Conservation (phyloP, 2,888 invertebrate species). For the Temnothorax ravouxi region DNA sequence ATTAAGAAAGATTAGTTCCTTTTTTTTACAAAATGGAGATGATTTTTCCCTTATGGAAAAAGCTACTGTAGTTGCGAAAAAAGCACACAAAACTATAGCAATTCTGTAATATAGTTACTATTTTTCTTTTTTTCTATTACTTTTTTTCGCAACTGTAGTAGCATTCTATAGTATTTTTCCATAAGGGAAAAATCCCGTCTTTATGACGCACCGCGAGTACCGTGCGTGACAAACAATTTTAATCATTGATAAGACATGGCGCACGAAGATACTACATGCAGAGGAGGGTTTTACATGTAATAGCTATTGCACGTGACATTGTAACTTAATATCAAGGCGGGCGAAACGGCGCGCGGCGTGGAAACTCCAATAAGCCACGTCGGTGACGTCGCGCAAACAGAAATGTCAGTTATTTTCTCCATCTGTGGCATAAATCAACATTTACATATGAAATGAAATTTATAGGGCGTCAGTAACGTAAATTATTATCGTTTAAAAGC, state of each 20-base stretch:
- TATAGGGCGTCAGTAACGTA: neutral
- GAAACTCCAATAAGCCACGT: neutral
- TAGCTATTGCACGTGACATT: neutral
- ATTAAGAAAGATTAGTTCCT: neutral
- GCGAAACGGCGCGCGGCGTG: neutral
- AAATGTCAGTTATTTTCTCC: constrained; percentile 23
- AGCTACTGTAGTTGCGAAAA: too few relatives aligned
- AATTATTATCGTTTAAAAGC: constrained; percentile 19
- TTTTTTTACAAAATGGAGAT: neutral
- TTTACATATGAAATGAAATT: constrained; percentile 19
- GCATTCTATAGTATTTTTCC: too few relatives aligned
- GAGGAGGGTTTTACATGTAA: neutral
- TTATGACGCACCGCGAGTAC: neutral
- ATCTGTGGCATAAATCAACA: constrained; percentile 35
- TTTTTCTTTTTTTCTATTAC: too few relatives aligned
- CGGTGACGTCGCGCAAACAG: constrained; percentile 25
- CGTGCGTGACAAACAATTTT: neutral
- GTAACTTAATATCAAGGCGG: constrained; percentile 35
- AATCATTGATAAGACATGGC: neutral
- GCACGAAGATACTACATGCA: neutral
- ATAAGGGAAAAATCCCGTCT: too few relatives aligned
- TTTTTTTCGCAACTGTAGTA: too few relatives aligned
- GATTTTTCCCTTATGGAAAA: too few relatives aligned
- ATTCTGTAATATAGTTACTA: too few relatives aligned
- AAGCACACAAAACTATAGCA: too few relatives aligned